Base-by-base conservation (phyloP, 2,113 vertebrate species). In the Hippoglossus stenolepis region DNA sequence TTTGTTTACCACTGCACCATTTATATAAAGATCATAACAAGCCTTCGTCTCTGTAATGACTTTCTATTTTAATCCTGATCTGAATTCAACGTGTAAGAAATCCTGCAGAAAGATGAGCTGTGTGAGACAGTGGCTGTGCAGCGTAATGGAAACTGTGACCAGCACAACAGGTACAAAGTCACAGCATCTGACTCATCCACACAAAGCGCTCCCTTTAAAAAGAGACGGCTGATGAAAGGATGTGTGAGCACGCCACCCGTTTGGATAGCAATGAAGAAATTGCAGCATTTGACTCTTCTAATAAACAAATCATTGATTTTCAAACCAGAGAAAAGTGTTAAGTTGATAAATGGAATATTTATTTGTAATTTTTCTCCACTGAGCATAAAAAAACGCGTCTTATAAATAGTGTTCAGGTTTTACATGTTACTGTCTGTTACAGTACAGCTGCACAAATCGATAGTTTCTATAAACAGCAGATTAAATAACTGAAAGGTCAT, bases 61-160 rank as follows among this genome's bases (percentile, higher is more conserved):
- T 38, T 26, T 9, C 21, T 51, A 20, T 28, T 38, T 43, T 43
- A 43, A 3, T 43, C 40, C 11, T 43, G 40, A 43, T 43, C 40
- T 13, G 17, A 23, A 20, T 63, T 57, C 67, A 70, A 53, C 13
- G 24, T 63, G 62, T 38, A 57, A 83, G 24, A 64, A 2, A 38
- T 38, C 35, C 8, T 38, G 9, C 40, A 43, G 28, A 14, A 6
- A 56, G 62, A 40, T 7, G 31, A 12, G 47, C 49, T 70, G 59
- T 49, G 71, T 77, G 65, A 28, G 80, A 47, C 65, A 28, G 75
- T 70, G 24, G 24, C 64, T 26, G 68, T 1, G 23, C 71, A 45
- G 76, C 54, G 63, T 83, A 81, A 86, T 85, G 85, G 81, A 87
- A 86, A 80, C 66, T 73, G 70, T 73, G 75, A 80, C 13, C 43